Evolutionary conservation across 2,113 vertebrate genomes (phyloP).

Genomic region (Cochlearius cochlearius): DNA sequence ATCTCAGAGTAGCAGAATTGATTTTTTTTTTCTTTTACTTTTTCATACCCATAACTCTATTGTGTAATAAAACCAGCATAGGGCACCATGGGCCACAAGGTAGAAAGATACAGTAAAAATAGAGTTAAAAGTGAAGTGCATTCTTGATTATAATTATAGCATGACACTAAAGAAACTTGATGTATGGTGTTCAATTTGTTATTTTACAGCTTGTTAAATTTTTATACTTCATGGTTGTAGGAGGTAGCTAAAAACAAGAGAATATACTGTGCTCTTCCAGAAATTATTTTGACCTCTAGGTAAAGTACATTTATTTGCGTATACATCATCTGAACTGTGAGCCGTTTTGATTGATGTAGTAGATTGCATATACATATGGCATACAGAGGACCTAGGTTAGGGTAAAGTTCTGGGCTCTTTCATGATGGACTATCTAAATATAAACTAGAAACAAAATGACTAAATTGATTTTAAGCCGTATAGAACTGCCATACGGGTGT

Average conservation of each 20-base stretch:
- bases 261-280: constrained; percentile 23
- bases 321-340: constrained; percentile 10
- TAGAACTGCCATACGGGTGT: background rate
- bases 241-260: constrained; percentile 46
- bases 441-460: constrained; percentile 13
- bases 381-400: background rate
- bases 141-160: constrained; percentile 35
- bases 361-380: constrained; percentile 2
- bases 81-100: background rate
- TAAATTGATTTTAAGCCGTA: background rate
- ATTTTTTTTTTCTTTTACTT: background rate
- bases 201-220: constrained; percentile 43
- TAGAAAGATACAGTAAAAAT: background rate
- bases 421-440: background rate
- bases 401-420: background rate
- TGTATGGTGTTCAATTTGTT: constrained; percentile 44
- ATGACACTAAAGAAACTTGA: constrained; percentile 22
- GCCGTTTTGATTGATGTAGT: constrained; percentile 19
- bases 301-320: constrained; percentile 44
- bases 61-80: background rate
- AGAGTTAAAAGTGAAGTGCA: constrained; percentile 23
- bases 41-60: background rate
- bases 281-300: constrained; percentile 48
- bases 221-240: constrained; percentile 36
- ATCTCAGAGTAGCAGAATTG: background rate